Base-by-base conservation (phyloP, 1,140 invertebrate species). In the Potamilus streckersoni region DNA sequence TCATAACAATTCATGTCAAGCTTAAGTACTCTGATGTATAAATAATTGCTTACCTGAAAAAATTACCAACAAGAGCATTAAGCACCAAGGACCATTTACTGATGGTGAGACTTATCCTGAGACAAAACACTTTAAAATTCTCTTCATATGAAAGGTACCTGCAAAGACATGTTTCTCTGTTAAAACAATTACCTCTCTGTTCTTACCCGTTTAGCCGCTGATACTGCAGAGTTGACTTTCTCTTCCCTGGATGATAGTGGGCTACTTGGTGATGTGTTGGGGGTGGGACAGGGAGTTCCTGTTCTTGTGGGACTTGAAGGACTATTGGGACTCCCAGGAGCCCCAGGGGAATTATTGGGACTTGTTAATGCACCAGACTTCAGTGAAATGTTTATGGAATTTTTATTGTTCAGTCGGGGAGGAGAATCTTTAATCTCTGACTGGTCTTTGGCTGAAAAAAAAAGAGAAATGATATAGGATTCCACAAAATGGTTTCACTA, bases 351-450 rank as follows among this genome's bases (percentile, higher is more conserved):
- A 71, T 74, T 81, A 14, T 73, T 69, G 23, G 85, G 84, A 74
- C 81, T 83, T 49, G 79, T 74, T 60, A 83, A 49, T 16, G 85
- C 84, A 65, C 82, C 84, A 66, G 83, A 79, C 69, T 85, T 85
- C 2, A 87, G 70, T 59, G 84, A 84, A 68, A 89, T 86, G 79
- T 83, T 88, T 76, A 90, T 89, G 57, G 79, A 82, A 69, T 81
- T 70, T 77, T 85, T 83, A 75, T 86, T 84, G 58, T 84, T 71
- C 55, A 88, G 74, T 61, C 83, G 73, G 55, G 86, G 83, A 59
- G 87, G 82, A 62, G 82, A 81, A 19, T 87, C 85, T 71, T 81
- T 76, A 31, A 83, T 62, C 16, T 85, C 81, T 23, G 78, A 79
- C 66, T 84, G 81, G 38, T 89, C 87, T 82, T 88, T 88, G 23